Percentiles rank a stretch among this genome's conserved stretches.
These are phyloP conservation scores for Phymastichus coffea DNA, from an alignment of 1,140 invertebrate species.

Conservation along the genomic window DNA sequence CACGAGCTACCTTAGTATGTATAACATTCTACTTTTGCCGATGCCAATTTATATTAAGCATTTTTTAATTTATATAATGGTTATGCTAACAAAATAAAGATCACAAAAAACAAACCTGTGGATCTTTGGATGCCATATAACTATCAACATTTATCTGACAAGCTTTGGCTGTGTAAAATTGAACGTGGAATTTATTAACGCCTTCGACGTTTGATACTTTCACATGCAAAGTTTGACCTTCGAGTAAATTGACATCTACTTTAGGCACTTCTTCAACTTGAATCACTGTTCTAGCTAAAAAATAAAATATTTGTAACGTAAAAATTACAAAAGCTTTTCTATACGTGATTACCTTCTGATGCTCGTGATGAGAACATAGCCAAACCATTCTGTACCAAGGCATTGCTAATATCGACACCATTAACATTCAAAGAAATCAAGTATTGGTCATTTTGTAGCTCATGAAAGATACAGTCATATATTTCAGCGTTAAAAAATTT, in stretches of 20 bases:
- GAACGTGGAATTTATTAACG: slow-evolving; percentile 49
- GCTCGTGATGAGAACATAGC: slow-evolving; percentile 39
- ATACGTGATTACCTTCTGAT: no score
- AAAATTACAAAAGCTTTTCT: no score
- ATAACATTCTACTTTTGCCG: no score
- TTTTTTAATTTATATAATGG: no score
- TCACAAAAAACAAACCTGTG: slow-evolving; percentile 43
- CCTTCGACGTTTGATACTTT: slow-evolving; percentile 45
- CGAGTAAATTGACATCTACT: slow-evolving; percentile 46
- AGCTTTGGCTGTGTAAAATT: slow-evolving; percentile 42
- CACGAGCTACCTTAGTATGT: no score
- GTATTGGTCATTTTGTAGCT: slow-evolving; percentile 52
- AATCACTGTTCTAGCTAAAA: no score
- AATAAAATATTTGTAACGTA: no score
- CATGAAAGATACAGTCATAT: slow-evolving; percentile 59
- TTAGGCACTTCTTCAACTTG: slow-evolving; percentile 16
- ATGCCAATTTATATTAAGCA: no score
- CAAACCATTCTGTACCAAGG: slow-evolving; percentile 52
- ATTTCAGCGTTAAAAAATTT: slow-evolving; percentile 62
- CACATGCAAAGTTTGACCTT: slow-evolving; percentile 46
- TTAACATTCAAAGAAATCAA: slow-evolving; percentile 58
- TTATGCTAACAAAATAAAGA: no score
- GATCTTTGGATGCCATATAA: slow-evolving; percentile 42
- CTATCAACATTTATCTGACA: slow-evolving; percentile 37
- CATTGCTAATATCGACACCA: slow-evolving; percentile 46